Evolutionary conservation across 1,140 invertebrate genomes (phyloP).

Genomic region (Drosophila lacteicornis): DNA sequence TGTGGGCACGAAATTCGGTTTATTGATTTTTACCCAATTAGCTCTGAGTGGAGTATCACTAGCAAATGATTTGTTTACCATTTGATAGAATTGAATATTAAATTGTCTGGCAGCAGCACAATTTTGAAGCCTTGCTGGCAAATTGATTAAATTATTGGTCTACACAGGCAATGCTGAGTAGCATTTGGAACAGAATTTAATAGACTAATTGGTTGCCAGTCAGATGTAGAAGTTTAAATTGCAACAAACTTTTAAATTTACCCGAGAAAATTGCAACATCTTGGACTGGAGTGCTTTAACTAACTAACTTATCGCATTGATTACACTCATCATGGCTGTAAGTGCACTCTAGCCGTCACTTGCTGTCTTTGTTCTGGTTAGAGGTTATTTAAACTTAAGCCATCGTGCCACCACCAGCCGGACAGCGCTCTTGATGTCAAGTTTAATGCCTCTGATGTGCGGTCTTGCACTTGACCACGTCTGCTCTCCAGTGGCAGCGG

Average conservation of each 20-base stretch:
- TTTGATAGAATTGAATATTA: constrained; percentile 5
- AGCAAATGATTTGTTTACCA: constrained; percentile 17
- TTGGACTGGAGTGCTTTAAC: background rate
- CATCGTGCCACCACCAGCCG: background rate
- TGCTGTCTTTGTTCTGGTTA: constrained; percentile 4
- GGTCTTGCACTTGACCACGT: constrained; percentile 37
- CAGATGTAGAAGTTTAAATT: background rate
- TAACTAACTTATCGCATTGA: constrained; percentile 18
- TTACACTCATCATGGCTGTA: constrained; percentile 21
- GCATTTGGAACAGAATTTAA: constrained; percentile 2
- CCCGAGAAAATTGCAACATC: background rate
- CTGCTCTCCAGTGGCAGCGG: constrained; percentile 16
- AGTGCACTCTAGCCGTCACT: constrained; percentile 25
- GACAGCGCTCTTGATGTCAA: constrained; percentile 37
- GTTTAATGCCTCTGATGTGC: constrained; percentile 34
- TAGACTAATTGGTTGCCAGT: constrained; percentile 11
- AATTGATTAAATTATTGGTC: constrained; percentile 15
- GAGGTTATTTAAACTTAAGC: constrained; percentile 33
- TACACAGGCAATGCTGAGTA: background rate
- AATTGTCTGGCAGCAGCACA: constrained; percentile 5
- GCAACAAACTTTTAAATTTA: background rate
- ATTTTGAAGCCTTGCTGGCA: background rate
- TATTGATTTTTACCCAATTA: constrained; percentile 40
- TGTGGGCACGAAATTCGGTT: constrained; percentile 31
- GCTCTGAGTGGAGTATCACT: constrained; percentile 4